These are phyloP conservation scores for Myxocyprinus asiaticus DNA, from an alignment of 2,113 vertebrate species.

Conservation along the genomic window DNA sequence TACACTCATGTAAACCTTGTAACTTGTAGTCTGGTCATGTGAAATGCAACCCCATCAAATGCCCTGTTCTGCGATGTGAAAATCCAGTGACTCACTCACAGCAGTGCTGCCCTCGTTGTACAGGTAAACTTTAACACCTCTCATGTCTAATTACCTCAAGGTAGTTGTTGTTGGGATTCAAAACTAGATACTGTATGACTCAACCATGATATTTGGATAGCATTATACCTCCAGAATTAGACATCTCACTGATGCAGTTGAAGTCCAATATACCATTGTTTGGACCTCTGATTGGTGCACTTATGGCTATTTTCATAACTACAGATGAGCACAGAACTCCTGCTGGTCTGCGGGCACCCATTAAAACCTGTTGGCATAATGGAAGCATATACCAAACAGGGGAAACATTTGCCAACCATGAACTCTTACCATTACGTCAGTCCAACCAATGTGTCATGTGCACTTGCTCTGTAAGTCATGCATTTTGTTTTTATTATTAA, in stretches of 20 bases:
- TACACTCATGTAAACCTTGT: conserved; percentile 38
- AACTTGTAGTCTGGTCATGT: conserved; percentile 79
- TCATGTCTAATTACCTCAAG: not conserved
- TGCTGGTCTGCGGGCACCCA: conserved; percentile 80
- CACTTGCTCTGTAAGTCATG: conserved; percentile 85
- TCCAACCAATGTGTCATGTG: conserved; percentile 92
- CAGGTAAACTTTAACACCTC: conserved; percentile 71
- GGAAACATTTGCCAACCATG: conserved; percentile 83
- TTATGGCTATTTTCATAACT: not conserved
- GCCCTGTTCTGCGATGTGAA: conserved; percentile 81
- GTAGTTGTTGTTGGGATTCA: not conserved
- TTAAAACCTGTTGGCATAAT: conserved; percentile 84
- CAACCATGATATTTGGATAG: no score
- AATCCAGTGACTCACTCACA: conserved; percentile 82
- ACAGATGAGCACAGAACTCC: conserved; percentile 79
- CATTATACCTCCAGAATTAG: no score
- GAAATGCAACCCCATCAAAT: conserved; percentile 89
- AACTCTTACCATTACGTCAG: conserved; percentile 84
- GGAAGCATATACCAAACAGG: conserved; percentile 86
- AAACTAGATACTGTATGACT: no score
- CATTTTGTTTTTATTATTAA: not conserved
- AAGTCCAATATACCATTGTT: not conserved
- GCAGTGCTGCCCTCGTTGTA: conserved; percentile 89
- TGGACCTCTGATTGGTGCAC: not conserved
- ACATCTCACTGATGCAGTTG: no score